Evolutionary conservation across 2,888 invertebrate species (phyloP).

Genomic region (Venusia cambrica): DNA sequence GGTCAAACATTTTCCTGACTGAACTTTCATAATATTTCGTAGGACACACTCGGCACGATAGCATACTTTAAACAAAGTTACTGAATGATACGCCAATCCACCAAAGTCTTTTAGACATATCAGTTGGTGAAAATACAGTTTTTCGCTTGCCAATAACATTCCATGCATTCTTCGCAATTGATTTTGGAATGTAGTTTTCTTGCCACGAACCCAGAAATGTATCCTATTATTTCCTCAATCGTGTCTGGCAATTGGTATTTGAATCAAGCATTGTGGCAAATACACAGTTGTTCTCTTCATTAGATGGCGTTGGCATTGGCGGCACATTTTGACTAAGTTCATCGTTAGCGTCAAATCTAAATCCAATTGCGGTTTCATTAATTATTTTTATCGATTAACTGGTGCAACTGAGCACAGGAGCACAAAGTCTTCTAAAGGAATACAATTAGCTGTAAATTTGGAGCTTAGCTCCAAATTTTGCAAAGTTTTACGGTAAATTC

Average conservation of each 20-base stretch:
- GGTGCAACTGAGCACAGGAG: slow-evolving; percentile 9
- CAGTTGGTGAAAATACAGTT: slow-evolving; percentile 1
- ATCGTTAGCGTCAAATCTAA: too few relatives aligned
- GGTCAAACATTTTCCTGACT: neutral
- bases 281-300: too few relatives aligned
- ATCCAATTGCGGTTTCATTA: slow-evolving; percentile 3
- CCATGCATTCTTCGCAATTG: slow-evolving; percentile 1
- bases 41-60: neutral
- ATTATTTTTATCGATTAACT: slow-evolving; percentile 3
- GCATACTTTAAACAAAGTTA: slow-evolving; percentile 3
- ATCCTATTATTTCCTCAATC: too few relatives aligned
- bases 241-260: too few relatives aligned
- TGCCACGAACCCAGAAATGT: slow-evolving; percentile 4
- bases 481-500: slow-evolving; percentile 9
- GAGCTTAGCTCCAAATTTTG: slow-evolving; percentile 6
- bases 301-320: too few relatives aligned
- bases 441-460: slow-evolving; percentile 6
- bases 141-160: neutral
- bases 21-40: neutral
- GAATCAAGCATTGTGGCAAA: too few relatives aligned
- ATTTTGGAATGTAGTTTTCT: slow-evolving; percentile 2
- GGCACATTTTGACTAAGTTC: too few relatives aligned
- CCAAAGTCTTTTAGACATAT: slow-evolving; percentile 3
- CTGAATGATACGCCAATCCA: slow-evolving; percentile 1
- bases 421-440: slow-evolving; percentile 9